Evolutionary conservation across 2,888 invertebrate species (phyloP), one percentile per base, ranked within the genome.

Genomic region (Zygaena filipendulae): DNA sequence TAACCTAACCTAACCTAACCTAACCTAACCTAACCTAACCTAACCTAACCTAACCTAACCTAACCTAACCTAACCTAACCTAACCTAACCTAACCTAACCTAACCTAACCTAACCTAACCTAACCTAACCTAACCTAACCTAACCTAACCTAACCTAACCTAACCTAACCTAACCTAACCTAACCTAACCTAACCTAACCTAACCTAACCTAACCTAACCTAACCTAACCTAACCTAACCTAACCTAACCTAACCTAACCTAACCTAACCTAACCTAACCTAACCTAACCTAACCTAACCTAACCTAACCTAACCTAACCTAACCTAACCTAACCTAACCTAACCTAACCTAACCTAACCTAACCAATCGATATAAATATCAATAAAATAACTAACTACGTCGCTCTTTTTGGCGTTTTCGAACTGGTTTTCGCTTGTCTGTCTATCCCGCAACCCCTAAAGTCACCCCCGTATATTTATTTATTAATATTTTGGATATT

Each of bases 81-180:
- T 35, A 38, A 38, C 37, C 37, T 35, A 38, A 37, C 38, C 37
- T 32, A 37, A 37, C 37, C 37, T 34, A 37, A 37, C 31, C 31
- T 32, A 32, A 35, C 31, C 28, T 26, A 33, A 33, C 28, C 30
- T 25, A 35, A 35, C 34, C 32, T 32, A 32, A 35, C 29, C 31
- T 24, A 32, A 35, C 29, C 30, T 27, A 35, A 32, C 32, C 32
- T 29, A 32, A 31, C 31, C 25, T 23, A 29, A 29, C 27, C 30
- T 22, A 30, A 30, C 34, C 32, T 31, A 32, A 31, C 29, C 29
- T 21, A 32, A 35, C 25, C 27, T 29, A 32, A 32, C 29, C 29
- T 27, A 32, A 23, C 26, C 26, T 30, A 25, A 24, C 25, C 27
- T 25, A 25, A 26, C 22, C 26, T 26, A 26, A 23, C 23, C 30